phyloP scores from a whole-genome alignment of 2,888 invertebrate genomes.

The Drosophila stalkeri region DNA sequence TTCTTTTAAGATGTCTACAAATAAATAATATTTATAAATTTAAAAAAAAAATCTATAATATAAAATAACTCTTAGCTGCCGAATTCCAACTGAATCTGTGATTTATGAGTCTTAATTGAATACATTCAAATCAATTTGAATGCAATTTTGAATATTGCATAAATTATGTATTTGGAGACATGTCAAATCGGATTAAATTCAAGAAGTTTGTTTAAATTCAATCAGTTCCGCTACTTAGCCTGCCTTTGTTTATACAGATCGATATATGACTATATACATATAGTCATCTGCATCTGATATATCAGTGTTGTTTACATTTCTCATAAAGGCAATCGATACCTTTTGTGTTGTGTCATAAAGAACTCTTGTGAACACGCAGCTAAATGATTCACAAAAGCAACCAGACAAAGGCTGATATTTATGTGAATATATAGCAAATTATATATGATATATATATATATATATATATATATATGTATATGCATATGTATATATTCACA shows the following conservation, averaged over 20 bases:
- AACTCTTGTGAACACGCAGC: slow-evolving; percentile 2
- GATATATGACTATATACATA: background rate
- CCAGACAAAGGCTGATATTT: slow-evolving; percentile 21
- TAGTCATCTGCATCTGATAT: background rate
- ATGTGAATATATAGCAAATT: background rate
- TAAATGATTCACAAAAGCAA: slow-evolving; percentile 28
- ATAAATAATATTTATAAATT: background rate
- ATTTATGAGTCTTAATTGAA: too few species aligned
- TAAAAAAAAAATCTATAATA: background rate
- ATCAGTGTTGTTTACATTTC: slow-evolving; percentile 9
- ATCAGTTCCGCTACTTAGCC: background rate
- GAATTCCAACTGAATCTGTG: too few species aligned
- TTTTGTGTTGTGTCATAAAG: slow-evolving; percentile 19
- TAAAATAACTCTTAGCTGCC: too few species aligned
- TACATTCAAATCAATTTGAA: background rate
- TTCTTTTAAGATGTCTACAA: background rate
- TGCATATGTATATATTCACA: slow-evolving; percentile 1
- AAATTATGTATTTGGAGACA: background rate
- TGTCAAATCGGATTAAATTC: background rate
- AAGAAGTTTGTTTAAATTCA: background rate
- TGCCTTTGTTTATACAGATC: background rate
- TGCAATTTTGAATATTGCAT: background rate
- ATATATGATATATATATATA: too few species aligned
- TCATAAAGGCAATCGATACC: slow-evolving; percentile 27
- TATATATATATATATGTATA: background rate